Evolutionary conservation across 2,888 invertebrate species (phyloP), one percentile per base, ranked within the genome.

Genomic region (Anorthoa munda): DNA sequence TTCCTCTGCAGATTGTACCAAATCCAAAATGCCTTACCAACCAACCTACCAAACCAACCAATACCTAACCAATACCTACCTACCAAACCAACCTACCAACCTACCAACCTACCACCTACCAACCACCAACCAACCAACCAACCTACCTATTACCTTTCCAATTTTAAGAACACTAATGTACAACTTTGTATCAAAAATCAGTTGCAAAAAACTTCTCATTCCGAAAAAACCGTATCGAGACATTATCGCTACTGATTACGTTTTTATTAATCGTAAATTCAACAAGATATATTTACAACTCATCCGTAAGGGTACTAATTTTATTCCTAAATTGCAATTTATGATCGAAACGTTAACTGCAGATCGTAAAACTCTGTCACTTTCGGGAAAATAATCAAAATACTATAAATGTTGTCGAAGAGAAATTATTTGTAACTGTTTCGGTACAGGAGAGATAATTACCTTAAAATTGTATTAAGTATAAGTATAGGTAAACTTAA

Each of bases 261-360:
- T 70, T 88, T 86, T 87, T 85, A 87, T 81, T 82, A 79, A 73
- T 82, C 84, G 79, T 90, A 89, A 90, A 90, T 87, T 82, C 65
- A 65, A 46, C 58, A 82, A 80, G 79, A 87, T 84, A 86, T 86
- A 78, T 86, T 85, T 85, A 81, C 84, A 84, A 79, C 79, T 82
- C 84, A 83, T 84, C 80, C 67, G 72, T 67, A 63, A 76, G 67
- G 73, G 77, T 72, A 81, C 73, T 69, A 66, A 78, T 76, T 82
- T 85, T 81, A 85, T 80, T 76, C 85, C 85, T 81, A 91, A 89
- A 90, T 91, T 87, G 86, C 87, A 90, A 91, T 91, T 91, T 90
- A 90, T 85, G 86, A 81, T 77, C 75, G 61, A 66, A 61, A 26
- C 59, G 67, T 86, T 81, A 77, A 83, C 75, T 84, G 75, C 73